phyloP scores from a whole-genome alignment of 1,140 invertebrate species.

The Telenomus remus region DNA sequence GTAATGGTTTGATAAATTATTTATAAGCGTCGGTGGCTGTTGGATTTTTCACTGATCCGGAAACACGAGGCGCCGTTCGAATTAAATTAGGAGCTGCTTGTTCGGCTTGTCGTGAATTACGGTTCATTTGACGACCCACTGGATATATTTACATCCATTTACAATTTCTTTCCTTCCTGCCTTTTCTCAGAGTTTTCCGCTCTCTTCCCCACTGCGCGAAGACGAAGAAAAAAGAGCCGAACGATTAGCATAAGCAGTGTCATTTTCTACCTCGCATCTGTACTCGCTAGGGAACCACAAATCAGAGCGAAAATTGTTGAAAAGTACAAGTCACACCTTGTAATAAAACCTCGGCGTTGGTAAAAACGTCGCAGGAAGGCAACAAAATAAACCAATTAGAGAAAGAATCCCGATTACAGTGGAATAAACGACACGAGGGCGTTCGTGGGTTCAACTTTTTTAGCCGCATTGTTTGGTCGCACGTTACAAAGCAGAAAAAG shows the following conservation, averaged over 20 bases:
- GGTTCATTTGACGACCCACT: not conserved
- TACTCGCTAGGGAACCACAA: no score
- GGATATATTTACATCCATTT: no score
- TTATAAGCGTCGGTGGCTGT: constrained; percentile 9
- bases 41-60: constrained; percentile 11
- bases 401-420: constrained; percentile 31
- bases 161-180: no score
- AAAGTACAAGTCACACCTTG: not conserved
- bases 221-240: not conserved
- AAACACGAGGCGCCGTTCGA: constrained; percentile 5
- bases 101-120: not conserved
- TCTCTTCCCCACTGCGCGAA: no score
- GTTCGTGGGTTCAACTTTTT: constrained; percentile 33
- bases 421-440: constrained; percentile 38
- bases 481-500: no score
- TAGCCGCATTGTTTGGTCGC: constrained; percentile 29
- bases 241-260: constrained; percentile 9
- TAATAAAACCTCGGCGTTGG: constrained; percentile 35
- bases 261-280: no score
- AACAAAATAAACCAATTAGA: constrained; percentile 56
- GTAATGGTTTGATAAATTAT: constrained; percentile 27
- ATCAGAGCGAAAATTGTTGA: no score
- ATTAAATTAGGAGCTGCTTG: not conserved
- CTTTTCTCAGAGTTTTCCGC: no score
- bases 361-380: constrained; percentile 45